Evolutionary conservation across 2,797 vertebrate species (phyloP).

Genomic region (Catostomus latipinnis): DNA sequence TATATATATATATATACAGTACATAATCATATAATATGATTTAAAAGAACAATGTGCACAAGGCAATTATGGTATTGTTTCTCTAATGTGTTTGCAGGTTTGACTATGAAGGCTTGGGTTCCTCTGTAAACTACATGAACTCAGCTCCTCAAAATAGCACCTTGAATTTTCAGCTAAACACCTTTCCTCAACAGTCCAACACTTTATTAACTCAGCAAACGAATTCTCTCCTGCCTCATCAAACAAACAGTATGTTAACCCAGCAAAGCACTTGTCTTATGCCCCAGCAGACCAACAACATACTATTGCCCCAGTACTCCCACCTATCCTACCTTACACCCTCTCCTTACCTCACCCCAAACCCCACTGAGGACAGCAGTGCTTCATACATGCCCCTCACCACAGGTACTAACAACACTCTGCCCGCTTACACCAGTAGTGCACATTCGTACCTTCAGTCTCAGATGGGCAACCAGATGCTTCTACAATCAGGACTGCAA

Average conservation of each 20-base stretch:
- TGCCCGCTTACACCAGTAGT: constrained; percentile 72
- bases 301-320: constrained; percentile 64
- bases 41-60: no score
- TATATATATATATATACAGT: no score
- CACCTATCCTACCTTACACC: constrained; percentile 79
- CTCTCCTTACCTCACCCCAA: constrained; percentile 76
- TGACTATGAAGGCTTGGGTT: constrained; percentile 69
- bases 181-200: constrained; percentile 65
- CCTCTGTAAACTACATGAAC: constrained; percentile 70
- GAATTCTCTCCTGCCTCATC: constrained; percentile 59
- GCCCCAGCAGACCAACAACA: constrained; percentile 43
- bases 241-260: constrained; percentile 57
- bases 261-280: constrained; percentile 59
- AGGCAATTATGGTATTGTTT: no score
- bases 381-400: constrained; percentile 76
- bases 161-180: constrained; percentile 75
- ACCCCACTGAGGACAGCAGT: constrained; percentile 72
- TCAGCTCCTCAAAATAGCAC: constrained; percentile 72
- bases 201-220: constrained; percentile 45
- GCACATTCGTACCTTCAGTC: constrained; percentile 77
- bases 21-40: no score
- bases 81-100: constrained; percentile 58
- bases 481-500: constrained; percentile 78
- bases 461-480: constrained; percentile 71
- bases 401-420: constrained; percentile 67